phyloP scores from a whole-genome alignment of 2,888 invertebrate species.

The Colostygia pectinataria region DNA sequence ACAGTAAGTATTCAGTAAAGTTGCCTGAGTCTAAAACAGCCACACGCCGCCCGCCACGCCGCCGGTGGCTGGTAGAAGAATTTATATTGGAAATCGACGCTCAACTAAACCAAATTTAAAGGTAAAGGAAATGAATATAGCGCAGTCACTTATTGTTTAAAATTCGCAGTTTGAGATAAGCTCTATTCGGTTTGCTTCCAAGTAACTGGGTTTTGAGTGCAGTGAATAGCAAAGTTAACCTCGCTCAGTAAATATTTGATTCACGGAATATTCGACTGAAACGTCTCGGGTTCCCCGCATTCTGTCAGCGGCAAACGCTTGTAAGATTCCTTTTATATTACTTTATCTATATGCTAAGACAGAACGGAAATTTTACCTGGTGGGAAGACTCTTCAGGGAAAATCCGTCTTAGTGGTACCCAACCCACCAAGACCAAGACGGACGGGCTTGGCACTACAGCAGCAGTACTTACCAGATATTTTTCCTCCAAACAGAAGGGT shows the following conservation, averaged over 20 bases:
- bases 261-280: constrained; percentile 39
- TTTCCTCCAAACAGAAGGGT: no score
- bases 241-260: constrained; percentile 41
- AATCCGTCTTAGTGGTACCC: no score
- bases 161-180: constrained; percentile 22
- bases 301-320: constrained; percentile 35
- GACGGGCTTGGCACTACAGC: no score
- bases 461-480: no score
- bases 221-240: constrained; percentile 36
- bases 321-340: constrained; percentile 38
- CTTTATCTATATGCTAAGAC: constrained; percentile 29
- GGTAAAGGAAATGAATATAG: constrained; percentile 31
- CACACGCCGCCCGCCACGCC: constrained; percentile 29
- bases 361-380: constrained; percentile 15
- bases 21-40: constrained; percentile 39
- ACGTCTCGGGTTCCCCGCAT: constrained; percentile 35
- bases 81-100: constrained; percentile 40
- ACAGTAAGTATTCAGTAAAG: constrained; percentile 60
- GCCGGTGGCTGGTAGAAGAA: constrained; percentile 29
- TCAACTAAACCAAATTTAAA: constrained; percentile 35
- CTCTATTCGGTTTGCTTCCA: constrained; percentile 17
- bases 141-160: constrained; percentile 15
- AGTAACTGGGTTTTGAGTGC: constrained; percentile 30
- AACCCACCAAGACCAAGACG: no score
- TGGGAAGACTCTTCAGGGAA: no score